phyloP scores from a whole-genome alignment of 2,113 vertebrate species.

The Alligator sinensis region DNA sequence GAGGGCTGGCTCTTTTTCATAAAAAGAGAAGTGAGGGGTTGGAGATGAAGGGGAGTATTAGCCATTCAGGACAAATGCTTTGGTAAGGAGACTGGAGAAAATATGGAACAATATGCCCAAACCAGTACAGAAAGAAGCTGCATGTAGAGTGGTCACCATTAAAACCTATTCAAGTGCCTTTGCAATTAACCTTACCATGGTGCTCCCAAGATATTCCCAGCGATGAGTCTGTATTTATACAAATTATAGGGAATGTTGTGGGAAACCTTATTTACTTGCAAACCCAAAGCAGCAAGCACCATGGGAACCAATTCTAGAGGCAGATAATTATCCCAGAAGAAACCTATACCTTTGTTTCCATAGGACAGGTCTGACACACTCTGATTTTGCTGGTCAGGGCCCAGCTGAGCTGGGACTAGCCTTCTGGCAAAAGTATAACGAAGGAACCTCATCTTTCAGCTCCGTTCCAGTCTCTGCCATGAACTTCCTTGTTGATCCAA shows the following conservation, averaged over 20 bases:
- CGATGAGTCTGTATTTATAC: slow-evolving; percentile 1
- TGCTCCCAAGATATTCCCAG: slow-evolving; percentile 12
- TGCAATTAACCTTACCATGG: background rate
- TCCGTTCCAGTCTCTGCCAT: background rate
- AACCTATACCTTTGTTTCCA: background rate
- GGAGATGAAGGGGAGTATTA: background rate
- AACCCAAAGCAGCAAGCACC: background rate
- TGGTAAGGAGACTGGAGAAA: background rate
- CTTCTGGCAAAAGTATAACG: background rate
- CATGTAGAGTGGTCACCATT: background rate
- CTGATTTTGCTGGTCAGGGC: too few relatives aligned
- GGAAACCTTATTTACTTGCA: background rate
- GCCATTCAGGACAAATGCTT: background rate
- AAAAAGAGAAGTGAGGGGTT: background rate
- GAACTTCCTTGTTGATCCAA: background rate
- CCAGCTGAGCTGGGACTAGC: background rate
- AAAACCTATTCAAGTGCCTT: slow-evolving; percentile 29
- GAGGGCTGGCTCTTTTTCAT: background rate
- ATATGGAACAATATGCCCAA: background rate
- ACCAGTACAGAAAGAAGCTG: background rate
- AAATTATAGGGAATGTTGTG: background rate
- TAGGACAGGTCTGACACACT: background rate
- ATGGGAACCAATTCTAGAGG: background rate
- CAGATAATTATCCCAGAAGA: background rate
- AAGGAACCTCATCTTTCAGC: background rate